Evolutionary conservation across 2,888 invertebrate species (phyloP).

Genomic region (Anodontia alba): DNA sequence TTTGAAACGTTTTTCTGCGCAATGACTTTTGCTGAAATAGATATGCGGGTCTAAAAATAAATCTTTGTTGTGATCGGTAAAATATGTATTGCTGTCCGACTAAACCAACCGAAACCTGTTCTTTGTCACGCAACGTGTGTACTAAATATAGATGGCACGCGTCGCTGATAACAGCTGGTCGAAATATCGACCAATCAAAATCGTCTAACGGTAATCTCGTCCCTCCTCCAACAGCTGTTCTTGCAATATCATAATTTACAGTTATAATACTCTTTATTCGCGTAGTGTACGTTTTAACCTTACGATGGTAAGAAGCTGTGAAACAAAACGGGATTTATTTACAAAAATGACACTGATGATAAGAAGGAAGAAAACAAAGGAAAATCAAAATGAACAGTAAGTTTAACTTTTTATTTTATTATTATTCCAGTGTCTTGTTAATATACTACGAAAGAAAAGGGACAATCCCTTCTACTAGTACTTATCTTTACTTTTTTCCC

Average conservation of each 20-base stretch:
- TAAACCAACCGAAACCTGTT: neutral
- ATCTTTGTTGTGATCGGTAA: neutral
- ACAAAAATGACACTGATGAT: conserved; percentile 4
- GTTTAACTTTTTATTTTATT: neutral
- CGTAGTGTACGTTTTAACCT: neutral
- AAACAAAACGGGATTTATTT: neutral
- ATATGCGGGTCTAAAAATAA: too few species aligned
- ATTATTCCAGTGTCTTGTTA: too few species aligned
- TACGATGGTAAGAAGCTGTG: neutral
- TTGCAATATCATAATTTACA: neutral
- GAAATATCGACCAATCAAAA: neutral
- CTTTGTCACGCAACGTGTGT: conserved; percentile 3
- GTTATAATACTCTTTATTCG: neutral
- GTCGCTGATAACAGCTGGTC: conserved; percentile 10
- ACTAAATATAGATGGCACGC: conserved; percentile 10
- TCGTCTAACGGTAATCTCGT: neutral
- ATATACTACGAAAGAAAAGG: too few species aligned
- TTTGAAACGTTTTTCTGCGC: too few species aligned
- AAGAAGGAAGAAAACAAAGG: neutral
- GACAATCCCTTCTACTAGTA: too few species aligned
- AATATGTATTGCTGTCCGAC: too few species aligned
- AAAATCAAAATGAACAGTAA: neutral
- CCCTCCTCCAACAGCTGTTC: conserved; percentile 5
- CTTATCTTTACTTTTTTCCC: too few species aligned
- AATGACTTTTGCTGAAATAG: too few species aligned